These are phyloP conservation scores for Ditylenchus dipsaci DNA, from an alignment of 1,140 invertebrate genomes.

Conservation along the genomic window DNA sequence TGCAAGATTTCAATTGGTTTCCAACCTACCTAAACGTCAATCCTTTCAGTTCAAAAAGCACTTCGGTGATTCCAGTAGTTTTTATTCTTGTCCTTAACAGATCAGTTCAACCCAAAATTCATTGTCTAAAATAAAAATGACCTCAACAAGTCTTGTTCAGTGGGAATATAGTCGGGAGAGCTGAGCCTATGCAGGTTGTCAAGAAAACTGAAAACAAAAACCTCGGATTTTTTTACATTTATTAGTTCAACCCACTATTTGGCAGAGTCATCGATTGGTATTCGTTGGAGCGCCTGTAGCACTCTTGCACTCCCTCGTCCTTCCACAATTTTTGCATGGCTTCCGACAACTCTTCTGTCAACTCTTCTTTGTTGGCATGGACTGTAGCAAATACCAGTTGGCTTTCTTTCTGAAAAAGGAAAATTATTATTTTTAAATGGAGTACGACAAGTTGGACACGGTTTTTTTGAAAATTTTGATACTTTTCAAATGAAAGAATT, in stretches of 20 bases:
- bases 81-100: conserved; percentile 46
- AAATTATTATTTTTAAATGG: neutral
- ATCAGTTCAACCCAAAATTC: neutral
- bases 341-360: conserved; percentile 52
- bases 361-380: conserved; percentile 57
- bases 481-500: neutral
- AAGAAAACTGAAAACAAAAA: conserved; percentile 55
- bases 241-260: conserved; percentile 65
- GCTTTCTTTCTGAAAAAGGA: conserved; percentile 48
- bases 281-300: conserved; percentile 71
- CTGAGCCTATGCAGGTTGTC: conserved; percentile 55
- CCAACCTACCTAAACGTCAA: conserved; percentile 50
- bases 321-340: conserved; percentile 61
- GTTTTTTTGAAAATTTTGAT: too few species aligned
- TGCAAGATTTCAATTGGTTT: too few species aligned
- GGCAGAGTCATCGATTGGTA: conserved; percentile 72
- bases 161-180: conserved; percentile 49
- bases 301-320: conserved; percentile 68
- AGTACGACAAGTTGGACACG: too few species aligned
- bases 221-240: neutral
- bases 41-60: conserved; percentile 55
- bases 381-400: conserved; percentile 57
- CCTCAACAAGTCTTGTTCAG: conserved; percentile 54
- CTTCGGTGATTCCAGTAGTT: conserved; percentile 58
- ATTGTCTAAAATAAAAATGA: conserved; percentile 23